Conservation (phyloP, 2,888 invertebrate species). For the Chrysina gloriosa region DNA sequence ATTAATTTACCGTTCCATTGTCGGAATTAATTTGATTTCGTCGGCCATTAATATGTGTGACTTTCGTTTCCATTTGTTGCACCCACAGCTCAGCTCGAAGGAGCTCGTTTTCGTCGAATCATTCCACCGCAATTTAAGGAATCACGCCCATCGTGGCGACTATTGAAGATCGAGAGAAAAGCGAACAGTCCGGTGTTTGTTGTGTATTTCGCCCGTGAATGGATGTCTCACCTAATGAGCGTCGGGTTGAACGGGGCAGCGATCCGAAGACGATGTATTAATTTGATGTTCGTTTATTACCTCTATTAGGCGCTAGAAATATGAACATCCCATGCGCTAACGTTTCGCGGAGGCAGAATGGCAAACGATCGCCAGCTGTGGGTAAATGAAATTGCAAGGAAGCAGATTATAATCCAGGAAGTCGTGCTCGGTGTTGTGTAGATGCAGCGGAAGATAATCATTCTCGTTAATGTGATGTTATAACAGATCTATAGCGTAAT, state of each 20-base stretch:
- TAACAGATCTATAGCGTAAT: background rate
- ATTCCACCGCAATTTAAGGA: conserved; percentile 24
- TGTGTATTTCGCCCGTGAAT: too few species aligned
- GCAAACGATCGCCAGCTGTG: background rate
- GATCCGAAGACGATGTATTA: background rate
- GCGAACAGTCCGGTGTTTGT: background rate
- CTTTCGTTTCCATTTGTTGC: conserved; percentile 19
- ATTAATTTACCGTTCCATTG: conserved; percentile 24
- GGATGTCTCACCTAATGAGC: background rate
- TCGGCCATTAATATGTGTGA: conserved; percentile 32
- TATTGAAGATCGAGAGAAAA: background rate
- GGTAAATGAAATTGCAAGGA: conserved; percentile 1
- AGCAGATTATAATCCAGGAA: background rate
- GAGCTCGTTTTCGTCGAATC: conserved; percentile 21
- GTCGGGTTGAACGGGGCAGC: background rate
- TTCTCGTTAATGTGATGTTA: background rate
- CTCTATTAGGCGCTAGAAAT: background rate
- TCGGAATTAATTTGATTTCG: conserved; percentile 30
- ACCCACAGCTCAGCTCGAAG: background rate
- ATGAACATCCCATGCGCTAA: background rate
- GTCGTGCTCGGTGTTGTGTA: background rate
- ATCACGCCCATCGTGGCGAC: conserved; percentile 22
- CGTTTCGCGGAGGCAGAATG: background rate
- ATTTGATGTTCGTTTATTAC: conserved; percentile 17
- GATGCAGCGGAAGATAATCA: background rate